Evolutionary conservation across 2,797 vertebrate species (phyloP), one percentile per base, ranked within the genome.

Genomic region (Leptatherina wallacei): DNA sequence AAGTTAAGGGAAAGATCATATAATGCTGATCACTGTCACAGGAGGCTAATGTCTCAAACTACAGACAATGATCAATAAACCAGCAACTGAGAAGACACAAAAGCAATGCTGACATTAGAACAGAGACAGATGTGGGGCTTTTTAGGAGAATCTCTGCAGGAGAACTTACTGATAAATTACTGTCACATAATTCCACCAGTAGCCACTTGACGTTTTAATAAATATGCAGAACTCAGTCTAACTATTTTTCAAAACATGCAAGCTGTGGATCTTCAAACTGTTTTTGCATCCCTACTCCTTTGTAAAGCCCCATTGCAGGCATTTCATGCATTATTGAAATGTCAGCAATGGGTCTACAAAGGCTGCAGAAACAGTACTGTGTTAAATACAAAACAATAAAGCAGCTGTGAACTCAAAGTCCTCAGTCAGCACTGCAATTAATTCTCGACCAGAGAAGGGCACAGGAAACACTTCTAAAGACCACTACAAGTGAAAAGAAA

Each of bases 21-120:
- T 94, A 92, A 77, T 92, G 92, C 91, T 93, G 91, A 94, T 81
- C 69, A 80, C 71, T 42, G 64, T 84, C 78, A 71, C 61, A 22
- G 68, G 63, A 74, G 66, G 69, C 61, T 77, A 70, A 83, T 64
- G 77, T 84, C 76, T 90, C 83, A 71, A 67, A 86, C 79, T 84
- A 78, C 86, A 86, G 85, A 76, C 72, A 24, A 9, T 71, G 82
- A 89, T 91, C 91, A 51, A 93, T 92, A 84, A 85, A 67, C 52
- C 52, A 22, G 83, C 42, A 79, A 80, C 52, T 20, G 80, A 87
- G 84, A 85, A 6, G 38, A 27, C 42, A 52, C 55, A 80, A 77
- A 65, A 88, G 79, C 72, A 78, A 59, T 6, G 69, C 54, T 22
- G 78, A 77, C 78, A 56, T 69, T 52, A 27, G 61, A 65, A 16